Percentiles rank a stretch among this genome's conserved stretches.
Evolutionary conservation across 1,140 invertebrate genomes (phyloP).

Genomic region (Leptopilina boulardi): DNA sequence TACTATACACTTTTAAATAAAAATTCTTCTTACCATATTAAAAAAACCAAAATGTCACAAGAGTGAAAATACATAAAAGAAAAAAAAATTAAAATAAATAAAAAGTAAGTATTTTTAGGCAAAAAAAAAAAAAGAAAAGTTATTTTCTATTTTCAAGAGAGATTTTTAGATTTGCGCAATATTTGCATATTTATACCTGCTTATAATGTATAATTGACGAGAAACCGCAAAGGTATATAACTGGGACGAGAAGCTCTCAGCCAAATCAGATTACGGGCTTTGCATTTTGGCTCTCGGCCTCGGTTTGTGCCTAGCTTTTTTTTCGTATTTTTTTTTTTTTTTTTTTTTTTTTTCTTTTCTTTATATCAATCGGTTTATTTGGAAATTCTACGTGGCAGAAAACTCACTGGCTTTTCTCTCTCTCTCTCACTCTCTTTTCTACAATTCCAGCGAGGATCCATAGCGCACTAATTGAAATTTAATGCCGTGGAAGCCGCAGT

Average conservation of each 20-base stretch:
- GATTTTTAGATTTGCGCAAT: conserved; percentile 7
- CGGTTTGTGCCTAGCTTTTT: conserved; percentile 10
- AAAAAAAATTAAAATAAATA: too few relatives aligned
- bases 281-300: conserved; percentile 32
- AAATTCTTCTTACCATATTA: too few relatives aligned
- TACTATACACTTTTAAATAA: too few relatives aligned
- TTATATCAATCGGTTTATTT: conserved; percentile 23
- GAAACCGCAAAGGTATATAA: conserved; percentile 6
- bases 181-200: conserved; percentile 27
- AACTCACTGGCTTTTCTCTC: conserved; percentile 12
- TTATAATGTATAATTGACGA: conserved; percentile 33
- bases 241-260: conserved; percentile 26
- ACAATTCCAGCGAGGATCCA: conserved; percentile 7
- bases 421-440: background rate
- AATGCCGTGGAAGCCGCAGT: conserved; percentile 14
- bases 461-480: conserved; percentile 3
- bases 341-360: background rate
- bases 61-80: too few relatives aligned
- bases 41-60: too few relatives aligned
- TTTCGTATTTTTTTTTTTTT: conserved; percentile 17
- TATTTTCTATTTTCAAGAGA: background rate
- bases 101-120: too few relatives aligned
- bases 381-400: background rate
- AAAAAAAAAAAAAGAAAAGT: conserved; percentile 37
- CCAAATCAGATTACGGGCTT: conserved; percentile 30